Evolutionary conservation across 2,888 invertebrate species (phyloP), one percentile per base, ranked within the genome.

Genomic region (Desoria tigrina): DNA sequence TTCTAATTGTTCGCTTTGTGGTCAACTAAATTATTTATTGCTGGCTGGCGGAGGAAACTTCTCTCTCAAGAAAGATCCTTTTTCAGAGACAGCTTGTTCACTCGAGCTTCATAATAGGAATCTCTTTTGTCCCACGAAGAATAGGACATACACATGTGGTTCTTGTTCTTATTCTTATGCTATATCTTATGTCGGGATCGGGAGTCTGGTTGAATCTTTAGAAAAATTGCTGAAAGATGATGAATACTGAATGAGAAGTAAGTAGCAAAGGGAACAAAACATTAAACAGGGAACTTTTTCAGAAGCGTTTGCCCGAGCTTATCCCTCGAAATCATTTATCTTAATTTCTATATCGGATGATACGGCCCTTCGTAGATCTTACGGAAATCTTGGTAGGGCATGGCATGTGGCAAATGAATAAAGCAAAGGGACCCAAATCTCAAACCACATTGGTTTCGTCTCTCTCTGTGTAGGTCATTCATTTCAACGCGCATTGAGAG

Each of bases 21-120:
- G 55, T 32, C 55, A 55, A 55, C 55, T 32, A 32, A 55, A 55
- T 55, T 55, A 55, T 55, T 55, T 55, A 55, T 55, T 55, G 32
- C 32, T 32, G 11, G 32, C 32, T 32, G 11, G 14, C 21, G 45
- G 45, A 45, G 9, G 6, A 21, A 18, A 45, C 21, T 39, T 11
- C 39, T 39, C 9, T 39, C 39, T 45, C 21, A 45, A 45, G 45
- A 45, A 45, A 45, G 45, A 18, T 21, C 45, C 45, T 45, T 45
- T 45, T 18, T 21, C 45, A 45, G 21, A 45, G 21, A 45, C 21
- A 45, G 45, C 45, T 45, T 45, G 45, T 45, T 45, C 45, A 45
- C 45, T 45, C 45, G 21, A 45, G 45, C 45, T 45, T 18, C 6
- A 45, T 45, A 16, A 45, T 45, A 21, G 4, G 45, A 45, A 45